A percentile compares a stretch with the other conserved stretches of the same genome.
phyloP scores from a whole-genome alignment of 2,797 vertebrate species.

The Chaetodon trifasciatus region DNA sequence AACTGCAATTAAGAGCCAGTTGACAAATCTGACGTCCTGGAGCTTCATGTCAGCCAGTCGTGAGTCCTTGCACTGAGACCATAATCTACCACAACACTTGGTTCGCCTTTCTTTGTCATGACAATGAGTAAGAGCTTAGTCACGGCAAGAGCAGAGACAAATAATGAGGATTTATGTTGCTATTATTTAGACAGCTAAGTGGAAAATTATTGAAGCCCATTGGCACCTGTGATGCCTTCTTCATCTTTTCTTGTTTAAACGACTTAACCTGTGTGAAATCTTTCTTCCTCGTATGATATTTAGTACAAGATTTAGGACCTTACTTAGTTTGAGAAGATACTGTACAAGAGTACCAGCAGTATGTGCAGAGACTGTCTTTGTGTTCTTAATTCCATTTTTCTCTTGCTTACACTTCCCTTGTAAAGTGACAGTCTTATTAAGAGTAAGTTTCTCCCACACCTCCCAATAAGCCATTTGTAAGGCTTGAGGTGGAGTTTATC shows the following conservation, averaged over 20 bases:
- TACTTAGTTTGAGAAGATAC: constrained; percentile 18
- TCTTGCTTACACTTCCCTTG: constrained; percentile 58
- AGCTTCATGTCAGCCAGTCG: constrained; percentile 79
- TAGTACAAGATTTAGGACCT: background rate
- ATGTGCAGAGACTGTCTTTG: constrained; percentile 41
- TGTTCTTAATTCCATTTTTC: constrained; percentile 66
- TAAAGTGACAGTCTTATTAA: constrained; percentile 84
- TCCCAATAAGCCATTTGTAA: constrained; percentile 83
- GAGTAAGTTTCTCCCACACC: constrained; percentile 81
- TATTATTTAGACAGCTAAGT: constrained; percentile 49
- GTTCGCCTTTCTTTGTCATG: constrained; percentile 54
- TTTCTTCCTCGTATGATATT: background rate
- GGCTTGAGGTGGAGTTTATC: constrained; percentile 82
- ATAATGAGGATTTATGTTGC: constrained; percentile 49
- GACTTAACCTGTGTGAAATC: background rate
- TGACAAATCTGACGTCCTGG: constrained; percentile 80
- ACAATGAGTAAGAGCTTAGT: constrained; percentile 69
- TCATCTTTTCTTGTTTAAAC: background rate
- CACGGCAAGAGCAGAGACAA: constrained; percentile 44
- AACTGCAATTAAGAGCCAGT: constrained; percentile 84
- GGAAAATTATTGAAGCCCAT: constrained; percentile 47
- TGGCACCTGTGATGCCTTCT: background rate
- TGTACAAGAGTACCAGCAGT: background rate
- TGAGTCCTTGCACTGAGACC: constrained; percentile 83
- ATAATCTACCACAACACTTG: constrained; percentile 84